Conservation (phyloP, 2,888 invertebrate species). For the Drosophila recens region DNA sequence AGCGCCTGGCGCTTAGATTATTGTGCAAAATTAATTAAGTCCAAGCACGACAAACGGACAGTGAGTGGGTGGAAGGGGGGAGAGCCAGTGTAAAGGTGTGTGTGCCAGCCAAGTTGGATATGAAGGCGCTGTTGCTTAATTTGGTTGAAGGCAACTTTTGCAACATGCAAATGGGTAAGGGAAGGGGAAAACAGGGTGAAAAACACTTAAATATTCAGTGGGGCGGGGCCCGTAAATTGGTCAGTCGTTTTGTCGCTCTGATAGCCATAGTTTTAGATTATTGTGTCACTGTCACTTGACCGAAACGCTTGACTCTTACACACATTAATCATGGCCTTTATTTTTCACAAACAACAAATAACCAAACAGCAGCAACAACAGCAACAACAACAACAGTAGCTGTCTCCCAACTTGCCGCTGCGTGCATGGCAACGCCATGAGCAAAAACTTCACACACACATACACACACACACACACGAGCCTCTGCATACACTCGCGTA, state of each 20-base stretch:
- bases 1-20: slow-evolving; percentile 57
- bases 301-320: slow-evolving; percentile 43
- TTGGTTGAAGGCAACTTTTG: slow-evolving; percentile 30
- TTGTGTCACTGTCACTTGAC: slow-evolving; percentile 59
- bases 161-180: background rate
- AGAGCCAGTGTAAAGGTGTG: slow-evolving; percentile 29
- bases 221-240: slow-evolving; percentile 58
- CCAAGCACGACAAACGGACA: slow-evolving; percentile 58
- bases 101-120: slow-evolving; percentile 43
- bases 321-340: slow-evolving; percentile 67
- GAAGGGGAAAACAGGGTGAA: background rate
- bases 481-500: slow-evolving; percentile 10
- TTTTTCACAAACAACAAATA: slow-evolving; percentile 48
- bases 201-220: slow-evolving; percentile 33
- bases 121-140: slow-evolving; percentile 55
- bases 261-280: slow-evolving; percentile 49
- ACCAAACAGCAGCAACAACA: slow-evolving; percentile 15
- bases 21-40: slow-evolving; percentile 71
- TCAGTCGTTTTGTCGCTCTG: slow-evolving; percentile 33
- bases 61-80: slow-evolving; percentile 7
- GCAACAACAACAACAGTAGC: slow-evolving; percentile 26
- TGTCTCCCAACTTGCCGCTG: slow-evolving; percentile 53
- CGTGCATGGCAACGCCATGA: slow-evolving; percentile 64
- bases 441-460: slow-evolving; percentile 52
- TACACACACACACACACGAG: slow-evolving; percentile 5